Conservation (phyloP, 92 coral and sea anemone genomes). For the Heliopora coerulea region DNA sequence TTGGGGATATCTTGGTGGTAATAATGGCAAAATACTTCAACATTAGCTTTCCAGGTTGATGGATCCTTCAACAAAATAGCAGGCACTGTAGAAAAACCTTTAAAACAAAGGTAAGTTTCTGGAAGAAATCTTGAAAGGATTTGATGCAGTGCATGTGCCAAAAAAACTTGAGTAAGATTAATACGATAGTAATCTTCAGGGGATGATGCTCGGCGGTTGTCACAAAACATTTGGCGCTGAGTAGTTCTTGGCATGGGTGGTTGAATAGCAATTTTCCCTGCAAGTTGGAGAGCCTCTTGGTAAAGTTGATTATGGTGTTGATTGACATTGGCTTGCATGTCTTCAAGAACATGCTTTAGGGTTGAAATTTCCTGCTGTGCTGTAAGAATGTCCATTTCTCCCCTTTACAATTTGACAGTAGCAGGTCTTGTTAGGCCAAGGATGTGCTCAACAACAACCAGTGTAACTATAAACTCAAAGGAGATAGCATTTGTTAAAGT, state of each 20-base stretch:
- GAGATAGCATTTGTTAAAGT: constrained; percentile 13
- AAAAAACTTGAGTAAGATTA: constrained; percentile 60
- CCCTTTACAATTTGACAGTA: constrained; percentile 33
- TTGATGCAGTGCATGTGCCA: constrained; percentile 59
- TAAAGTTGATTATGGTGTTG: constrained; percentile 21
- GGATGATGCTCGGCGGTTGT: constrained; percentile 31
- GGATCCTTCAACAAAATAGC: constrained; percentile 42
- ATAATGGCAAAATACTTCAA: constrained; percentile 54
- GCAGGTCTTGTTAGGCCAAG: constrained; percentile 33
- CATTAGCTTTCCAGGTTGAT: constrained; percentile 56
- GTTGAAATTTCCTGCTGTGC: constrained; percentile 32
- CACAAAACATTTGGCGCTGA: constrained; percentile 22
- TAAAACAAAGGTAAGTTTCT: constrained; percentile 45
- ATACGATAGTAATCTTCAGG: constrained; percentile 33
- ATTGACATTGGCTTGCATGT: too few relatives aligned
- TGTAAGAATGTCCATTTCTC: constrained; percentile 35
- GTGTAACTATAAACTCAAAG: constrained; percentile 26
- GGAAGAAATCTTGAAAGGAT: constrained; percentile 57
- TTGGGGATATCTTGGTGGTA: constrained; percentile 54
- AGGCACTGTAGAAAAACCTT: constrained; percentile 51
- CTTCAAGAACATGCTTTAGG: constrained; percentile 14
- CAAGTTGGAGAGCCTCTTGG: constrained; percentile 31
- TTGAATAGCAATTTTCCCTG: constrained; percentile 14
- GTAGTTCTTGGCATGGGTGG: constrained; percentile 22
- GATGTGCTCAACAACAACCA: constrained; percentile 20